Percentiles rank a stretch among this genome's conserved stretches.
phyloP scores from a whole-genome alignment of 2,113 vertebrate genomes.

The Alouatta palliata region DNA sequence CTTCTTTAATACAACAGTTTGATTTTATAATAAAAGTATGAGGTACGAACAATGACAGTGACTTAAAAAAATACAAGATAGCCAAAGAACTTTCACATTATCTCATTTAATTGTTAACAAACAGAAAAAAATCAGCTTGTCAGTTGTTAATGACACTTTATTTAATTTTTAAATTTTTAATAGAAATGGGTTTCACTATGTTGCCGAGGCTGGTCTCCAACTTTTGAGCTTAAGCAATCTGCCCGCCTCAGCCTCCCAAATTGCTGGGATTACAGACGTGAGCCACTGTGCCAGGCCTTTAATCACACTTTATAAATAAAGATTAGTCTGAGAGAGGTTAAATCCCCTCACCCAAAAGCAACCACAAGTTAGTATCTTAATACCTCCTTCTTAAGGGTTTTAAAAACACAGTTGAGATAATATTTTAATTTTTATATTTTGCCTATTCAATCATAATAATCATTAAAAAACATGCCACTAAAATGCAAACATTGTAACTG shows the following conservation, averaged over 20 bases:
- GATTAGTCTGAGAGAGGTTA: neutral
- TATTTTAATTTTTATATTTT: neutral
- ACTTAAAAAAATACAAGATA: conserved; percentile 10
- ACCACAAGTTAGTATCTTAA: neutral
- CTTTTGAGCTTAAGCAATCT: no score
- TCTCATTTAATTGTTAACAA: conserved; percentile 29
- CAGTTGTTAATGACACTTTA: neutral
- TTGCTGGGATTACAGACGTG: no score
- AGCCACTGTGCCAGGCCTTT: no score
- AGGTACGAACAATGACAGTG: neutral
- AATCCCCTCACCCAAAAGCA: conserved; percentile 20
- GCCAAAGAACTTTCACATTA: conserved; percentile 19
- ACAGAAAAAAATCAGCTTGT: neutral
- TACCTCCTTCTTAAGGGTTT: neutral
- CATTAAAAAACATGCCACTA: neutral
- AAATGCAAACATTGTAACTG: neutral
- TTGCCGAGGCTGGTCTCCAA: no score
- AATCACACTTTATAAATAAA: conserved; percentile 3
- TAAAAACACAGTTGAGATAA: conserved; percentile 11
- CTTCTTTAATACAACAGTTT: neutral
- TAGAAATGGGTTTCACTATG: no score
- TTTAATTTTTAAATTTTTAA: no score
- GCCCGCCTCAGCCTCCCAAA: no score
- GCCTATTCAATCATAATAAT: neutral
- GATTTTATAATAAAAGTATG: conserved; percentile 31